Base-by-base conservation (phyloP, 2,113 vertebrate genomes). In the Gobius niger region DNA sequence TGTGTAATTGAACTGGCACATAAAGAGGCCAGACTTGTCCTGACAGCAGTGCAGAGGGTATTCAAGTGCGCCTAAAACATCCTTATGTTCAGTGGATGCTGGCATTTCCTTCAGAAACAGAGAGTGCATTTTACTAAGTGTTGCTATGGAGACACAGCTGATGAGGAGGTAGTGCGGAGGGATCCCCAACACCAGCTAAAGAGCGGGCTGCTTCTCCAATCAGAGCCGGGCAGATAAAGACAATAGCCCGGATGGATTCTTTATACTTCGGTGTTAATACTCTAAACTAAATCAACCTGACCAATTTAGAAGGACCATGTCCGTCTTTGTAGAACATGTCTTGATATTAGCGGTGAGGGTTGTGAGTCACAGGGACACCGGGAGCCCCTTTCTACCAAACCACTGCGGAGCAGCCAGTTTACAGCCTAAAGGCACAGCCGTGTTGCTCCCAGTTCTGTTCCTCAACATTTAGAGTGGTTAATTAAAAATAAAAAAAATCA, bases 101-200 rank as follows among this genome's bases (percentile, higher is more conserved):
- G 65, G 69, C 52, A 24, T 14, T 24, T 34, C 68, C 61, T 7
- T 41, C 10, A 46, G 51, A 62, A 72, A 77, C 51, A 67, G 15
- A 51, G 46, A 73, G 59, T 51, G 9, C 73, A 70, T 84, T 70
- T 59, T 6, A 67, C 51, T 68, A 83, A 59, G 60, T 82, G 88
- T 91, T 86, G 79, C 81, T 77, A 87, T 88, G 85, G 84, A n/a
- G 61, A 88, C 71, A 61, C 41, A 44, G 75, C 71, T 68, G 79
- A 76, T 77, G 79, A 52, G 65, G 24, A 66, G 67, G 70, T 68
- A 72, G 72, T 41, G 66, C 52, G 63, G 51, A 84, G 90, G 90
- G 82, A 88, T 87, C 63, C 87, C 88, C 87, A 59, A 57, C 63
- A 74, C 71, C 65, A 68, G 68, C 51, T 65, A 41, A n/a, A 60